Evolutionary conservation across 2,888 invertebrate genomes (phyloP).

Genomic region (Cryptocephalus primarius): DNA sequence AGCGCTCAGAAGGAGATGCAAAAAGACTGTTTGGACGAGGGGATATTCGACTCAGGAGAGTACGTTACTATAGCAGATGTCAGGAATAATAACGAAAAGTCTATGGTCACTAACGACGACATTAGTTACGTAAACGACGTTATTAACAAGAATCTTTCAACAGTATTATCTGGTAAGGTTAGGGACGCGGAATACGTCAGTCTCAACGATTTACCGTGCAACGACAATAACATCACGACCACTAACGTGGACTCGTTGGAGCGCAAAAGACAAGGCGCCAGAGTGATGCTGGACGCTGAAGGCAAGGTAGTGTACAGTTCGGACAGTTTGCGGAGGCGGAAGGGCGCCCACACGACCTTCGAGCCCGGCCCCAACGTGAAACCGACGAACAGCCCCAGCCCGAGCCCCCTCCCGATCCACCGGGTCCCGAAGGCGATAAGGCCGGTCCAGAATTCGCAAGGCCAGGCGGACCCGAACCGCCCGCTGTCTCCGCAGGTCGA

Average conservation of each 20-base stretch:
- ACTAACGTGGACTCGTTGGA: constrained; percentile 38
- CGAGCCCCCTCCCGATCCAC: constrained; percentile 41
- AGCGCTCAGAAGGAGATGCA: constrained; percentile 32
- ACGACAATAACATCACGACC: constrained; percentile 19
- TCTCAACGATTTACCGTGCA: constrained; percentile 60
- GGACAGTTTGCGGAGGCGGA: constrained; percentile 68
- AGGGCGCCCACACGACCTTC: constrained; percentile 75
- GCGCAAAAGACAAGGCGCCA: constrained; percentile 54
- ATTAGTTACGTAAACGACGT: constrained; percentile 57
- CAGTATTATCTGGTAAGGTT: constrained; percentile 47
- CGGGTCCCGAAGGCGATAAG: constrained; percentile 36
- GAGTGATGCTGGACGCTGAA: constrained; percentile 73
- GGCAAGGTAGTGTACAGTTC: constrained; percentile 84
- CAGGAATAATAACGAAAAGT: constrained; percentile 63
- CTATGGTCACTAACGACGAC: constrained; percentile 20
- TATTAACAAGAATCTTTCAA: constrained; percentile 50
- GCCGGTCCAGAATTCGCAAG: constrained; percentile 28
- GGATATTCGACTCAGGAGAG: constrained; percentile 53
- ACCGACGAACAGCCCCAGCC: constrained; percentile 38
- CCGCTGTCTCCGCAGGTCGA: constrained; percentile 55
- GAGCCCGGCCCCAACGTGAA: constrained; percentile 81
- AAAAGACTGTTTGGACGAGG: constrained; percentile 7
- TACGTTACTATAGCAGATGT: constrained; percentile 80
- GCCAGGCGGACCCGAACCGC: constrained; percentile 18
- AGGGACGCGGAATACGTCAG: constrained; percentile 70